Evolutionary conservation across 2,888 invertebrate species (phyloP), one percentile per base, ranked within the genome.

Genomic region (Andricus quercusramuli): DNA sequence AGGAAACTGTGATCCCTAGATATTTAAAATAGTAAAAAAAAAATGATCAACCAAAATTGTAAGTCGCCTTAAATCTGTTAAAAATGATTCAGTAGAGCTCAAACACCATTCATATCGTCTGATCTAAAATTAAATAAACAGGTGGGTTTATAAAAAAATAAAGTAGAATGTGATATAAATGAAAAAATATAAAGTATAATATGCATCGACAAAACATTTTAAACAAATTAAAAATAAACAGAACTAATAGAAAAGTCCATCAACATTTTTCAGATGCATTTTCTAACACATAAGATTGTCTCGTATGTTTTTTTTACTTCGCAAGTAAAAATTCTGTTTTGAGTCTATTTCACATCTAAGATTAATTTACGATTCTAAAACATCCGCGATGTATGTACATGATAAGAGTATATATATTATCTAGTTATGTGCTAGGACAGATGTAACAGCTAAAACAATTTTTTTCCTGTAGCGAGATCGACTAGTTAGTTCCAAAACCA

Each of bases 311-410:
- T 74, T 51, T 70, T 70, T 29, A 22, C 51, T 70, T 22, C 20
- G 47, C 51, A 37, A 67, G 22, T 67, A 44, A 74, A 32, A 74
- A 32, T 37, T 51, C 56, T 37, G 29, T 74, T 56, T 59, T 56
- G 56, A 37, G n/a, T 59, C 56, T 74, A 32, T 32, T 74, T 59
- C 56, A 74, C 74, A 74, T 56, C 56, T 74, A 74, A 20, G 29
- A 44, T 70, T 70, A 47, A 59, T 59, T 59, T 56, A 74, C 20
- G 74, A 59, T 59, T 74, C 56, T 59, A 74, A 56, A 74, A 74
- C 74, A 59, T 74, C 37, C 32, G 74, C 56, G 74, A 74, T 74
- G 74, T 74, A 74, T 74, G 74, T 56, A 74, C 74, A 74, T 74
- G 74, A 74, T 51, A 74, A 74, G 74, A 56, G 51, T 74, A 74